Percentiles rank a stretch among this genome's conserved stretches.
These are phyloP conservation scores for Pristionchus japonicus DNA, from an alignment of 2,888 invertebrate genomes.

Conservation along the genomic window DNA sequence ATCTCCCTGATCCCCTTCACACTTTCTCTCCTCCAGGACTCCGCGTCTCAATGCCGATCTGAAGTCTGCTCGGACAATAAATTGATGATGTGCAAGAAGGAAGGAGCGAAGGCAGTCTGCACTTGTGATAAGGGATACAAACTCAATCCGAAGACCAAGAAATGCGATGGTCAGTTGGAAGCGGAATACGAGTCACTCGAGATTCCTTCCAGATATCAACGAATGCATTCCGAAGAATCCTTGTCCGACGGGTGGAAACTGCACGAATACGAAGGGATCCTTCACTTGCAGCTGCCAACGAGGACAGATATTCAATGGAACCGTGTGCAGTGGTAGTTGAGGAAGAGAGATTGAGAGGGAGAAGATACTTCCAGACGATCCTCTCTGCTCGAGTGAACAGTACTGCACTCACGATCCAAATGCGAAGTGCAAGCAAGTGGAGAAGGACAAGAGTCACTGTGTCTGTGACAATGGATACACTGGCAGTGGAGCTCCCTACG, in stretches of 20 bases:
- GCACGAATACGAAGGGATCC: constrained; percentile 94
- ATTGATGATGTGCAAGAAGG: constrained; percentile 16
- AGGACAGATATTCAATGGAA: background rate
- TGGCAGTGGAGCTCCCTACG: constrained; percentile 23
- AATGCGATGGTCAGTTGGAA: background rate
- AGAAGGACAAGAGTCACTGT: constrained; percentile 13
- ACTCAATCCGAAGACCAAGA: background rate
- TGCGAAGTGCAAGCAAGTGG: constrained; percentile 34
- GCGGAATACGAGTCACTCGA: too few relatives aligned
- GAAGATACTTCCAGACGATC: background rate
- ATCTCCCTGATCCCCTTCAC: background rate
- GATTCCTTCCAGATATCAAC: constrained; percentile 76
- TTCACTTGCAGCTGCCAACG: constrained; percentile 92
- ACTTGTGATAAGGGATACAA: constrained; percentile 19
- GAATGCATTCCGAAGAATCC: constrained; percentile 78
- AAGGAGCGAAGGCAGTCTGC: background rate
- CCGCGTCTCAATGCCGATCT: constrained; percentile 2
- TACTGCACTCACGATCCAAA: constrained; percentile 38
- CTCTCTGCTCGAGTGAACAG: constrained; percentile 13
- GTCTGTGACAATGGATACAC: constrained; percentile 1
- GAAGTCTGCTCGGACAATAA: constrained; percentile 29
- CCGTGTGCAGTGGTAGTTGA: constrained; percentile 75
- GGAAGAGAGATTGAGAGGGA: background rate
- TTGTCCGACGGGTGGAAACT: constrained; percentile 95
- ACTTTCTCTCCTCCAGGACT: background rate